Base-by-base conservation (phyloP, 2,888 invertebrate genomes). In the Ophraella communa region DNA sequence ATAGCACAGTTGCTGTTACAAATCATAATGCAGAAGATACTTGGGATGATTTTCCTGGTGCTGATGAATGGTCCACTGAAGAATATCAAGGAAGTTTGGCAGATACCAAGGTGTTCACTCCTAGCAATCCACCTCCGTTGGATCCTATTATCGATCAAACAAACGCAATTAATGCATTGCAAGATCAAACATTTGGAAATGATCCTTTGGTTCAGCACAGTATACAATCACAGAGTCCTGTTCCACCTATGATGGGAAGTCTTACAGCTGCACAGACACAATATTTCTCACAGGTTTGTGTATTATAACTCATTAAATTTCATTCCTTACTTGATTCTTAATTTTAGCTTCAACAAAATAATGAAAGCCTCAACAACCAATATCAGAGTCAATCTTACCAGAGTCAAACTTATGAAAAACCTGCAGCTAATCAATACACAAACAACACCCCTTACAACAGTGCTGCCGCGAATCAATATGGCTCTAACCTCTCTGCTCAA, bases 71-170 rank as follows among this genome's bases (percentile, higher is more conserved):
- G 89, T 88, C 79, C 85, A 79, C 81, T 78, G 96, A 96, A 82
- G 96, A 96, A 81, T 97, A 96, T 87, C 94, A 95, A 42, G 96
- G 96, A 58, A 95, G 95, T 73, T 86, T 96, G 66, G 92, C 94
- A 69, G 96, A 97, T 81, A 95, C 94, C 52, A 96, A 96, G 86
- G 96, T 97, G 63, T 94, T 94, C 79, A 93, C 93, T 44, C 90
- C 93, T 10, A 91, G 91, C 76, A 84, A 84, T 55, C 79, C 78
- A 55, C 74, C 81, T 18, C 79, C 82, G 53, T 68, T 70, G 23
- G 69, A 70, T 20, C 24, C 61, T 23, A 63, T 69, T 18, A 45
- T 65, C 10, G 73, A 71, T 33, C 67, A 68, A 11, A 51, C 70
- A 7, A 51, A 55, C 21, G 62, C 42, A 10, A 23, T 42, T 5